Conservation (phyloP, 2,888 invertebrate genomes). For the Rhopalosiphum nymphaeae region DNA sequence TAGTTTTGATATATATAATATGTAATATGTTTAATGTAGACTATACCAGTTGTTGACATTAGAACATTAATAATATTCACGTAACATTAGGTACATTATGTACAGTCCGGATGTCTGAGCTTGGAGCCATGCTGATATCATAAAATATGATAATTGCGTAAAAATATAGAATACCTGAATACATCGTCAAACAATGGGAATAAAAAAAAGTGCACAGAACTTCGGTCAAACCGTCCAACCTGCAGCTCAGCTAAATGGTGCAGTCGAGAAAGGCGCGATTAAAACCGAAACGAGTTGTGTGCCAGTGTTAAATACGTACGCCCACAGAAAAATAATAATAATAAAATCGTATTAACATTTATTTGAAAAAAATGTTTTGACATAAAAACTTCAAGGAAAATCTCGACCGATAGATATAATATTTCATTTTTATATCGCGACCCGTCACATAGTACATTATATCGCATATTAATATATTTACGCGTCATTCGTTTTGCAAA, state of each 20-base stretch:
- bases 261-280: not conserved
- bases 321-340: not conserved
- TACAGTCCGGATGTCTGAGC: not conserved
- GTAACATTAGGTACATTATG: not conserved
- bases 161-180: not conserved
- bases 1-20: not conserved
- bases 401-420: not conserved
- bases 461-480: not conserved
- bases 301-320: not conserved
- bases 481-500: not conserved
- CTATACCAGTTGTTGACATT: not conserved
- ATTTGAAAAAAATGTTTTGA: not conserved
- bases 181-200: not conserved
- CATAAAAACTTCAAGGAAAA: not conserved
- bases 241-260: not conserved
- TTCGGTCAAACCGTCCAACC: not conserved
- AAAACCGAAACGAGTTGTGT: not conserved
- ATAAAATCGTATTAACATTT: not conserved
- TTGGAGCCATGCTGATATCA: slow-evolving; percentile 8
- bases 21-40: not conserved
- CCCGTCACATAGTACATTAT: not conserved
- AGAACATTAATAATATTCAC: not conserved
- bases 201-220: not conserved
- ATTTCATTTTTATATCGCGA: not conserved
- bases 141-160: not conserved